phyloP scores from a whole-genome alignment of 2,797 vertebrate species.

The Momotus momota region DNA sequence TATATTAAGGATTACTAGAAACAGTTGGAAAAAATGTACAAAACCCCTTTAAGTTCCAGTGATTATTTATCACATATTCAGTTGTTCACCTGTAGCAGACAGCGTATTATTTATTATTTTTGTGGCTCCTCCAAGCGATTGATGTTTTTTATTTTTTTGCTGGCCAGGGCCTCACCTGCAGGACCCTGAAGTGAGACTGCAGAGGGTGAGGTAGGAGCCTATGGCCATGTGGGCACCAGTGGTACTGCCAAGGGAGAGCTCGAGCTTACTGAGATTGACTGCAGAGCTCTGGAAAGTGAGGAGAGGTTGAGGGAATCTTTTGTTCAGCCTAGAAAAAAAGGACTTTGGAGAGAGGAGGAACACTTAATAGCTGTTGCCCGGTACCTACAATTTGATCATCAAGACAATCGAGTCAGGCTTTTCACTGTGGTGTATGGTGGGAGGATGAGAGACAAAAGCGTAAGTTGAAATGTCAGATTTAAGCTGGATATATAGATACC shows the following conservation, averaged over 20 bases:
- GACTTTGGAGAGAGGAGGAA: background rate
- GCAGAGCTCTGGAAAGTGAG: background rate
- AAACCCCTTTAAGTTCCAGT: background rate
- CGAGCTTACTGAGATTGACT: background rate
- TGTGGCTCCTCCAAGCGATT: background rate
- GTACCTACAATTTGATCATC: background rate
- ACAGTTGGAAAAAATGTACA: background rate
- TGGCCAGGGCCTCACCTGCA: background rate
- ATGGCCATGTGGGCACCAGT: background rate
- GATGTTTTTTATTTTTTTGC: background rate
- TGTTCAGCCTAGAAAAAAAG: background rate
- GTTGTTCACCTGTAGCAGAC: background rate
- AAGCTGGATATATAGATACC: background rate
- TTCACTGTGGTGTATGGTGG: background rate
- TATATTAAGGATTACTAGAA: background rate
- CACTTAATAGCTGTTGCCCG: background rate
- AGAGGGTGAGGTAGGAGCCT: too few species aligned
- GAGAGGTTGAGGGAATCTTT: background rate
- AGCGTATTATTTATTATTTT: background rate
- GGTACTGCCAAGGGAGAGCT: background rate
- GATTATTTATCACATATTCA: background rate
- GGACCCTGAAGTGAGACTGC: background rate
- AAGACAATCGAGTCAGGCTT: background rate
- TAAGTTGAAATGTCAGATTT: background rate
- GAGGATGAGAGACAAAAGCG: background rate